Evolutionary conservation across 2,113 vertebrate genomes (phyloP), one percentile per base, ranked within the genome.

Genomic region (Chitala chitala): DNA sequence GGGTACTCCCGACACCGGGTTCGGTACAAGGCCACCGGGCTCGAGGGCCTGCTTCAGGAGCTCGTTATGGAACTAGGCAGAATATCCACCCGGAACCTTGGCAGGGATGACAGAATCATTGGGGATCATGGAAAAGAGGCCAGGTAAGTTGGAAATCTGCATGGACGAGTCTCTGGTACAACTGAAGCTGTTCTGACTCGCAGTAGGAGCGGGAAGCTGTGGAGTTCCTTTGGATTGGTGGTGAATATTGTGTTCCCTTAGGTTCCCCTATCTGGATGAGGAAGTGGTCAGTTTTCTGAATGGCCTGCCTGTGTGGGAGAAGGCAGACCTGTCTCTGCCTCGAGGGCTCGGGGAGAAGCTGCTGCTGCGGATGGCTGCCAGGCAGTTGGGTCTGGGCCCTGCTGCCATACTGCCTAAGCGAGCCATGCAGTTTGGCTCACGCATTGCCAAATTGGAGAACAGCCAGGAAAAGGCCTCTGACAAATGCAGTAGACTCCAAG

Each of bases 211-310:
- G n/a, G n/a, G n/a, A n/a, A n/a, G n/a, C n/a, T n/a, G n/a, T n/a
- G n/a, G n/a, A n/a, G n/a, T n/a, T n/a, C n/a, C n/a, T n/a, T n/a
- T n/a, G n/a, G n/a, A n/a, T n/a, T 0, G 9, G 51, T 59, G 42
- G 9, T 38, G 75, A 78, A 26, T 13, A 33, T 31, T 55, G 0
- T 68, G 22, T 9, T 44, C 20, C 77, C 85, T 78, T 78, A 99
- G 97, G 74, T 98, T 98, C 85, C 96, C 97, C 24, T 99, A 93
- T 81, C 85, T 99, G 83, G 96, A 98, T 3, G 97, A 99, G 87
- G 90, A 93, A 4, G 94, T 98, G 63, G 95, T 98, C 69, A 93
- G 89, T 61, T 94, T 92, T 85, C 84, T 99, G 76, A 98, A 92
- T 73, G 86, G 90, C 17, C 83, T 97, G 51, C 93, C 95, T 0